These are phyloP conservation scores for Pantala flavescens DNA, from an alignment of 1,140 invertebrate species.

Conservation along the genomic window DNA sequence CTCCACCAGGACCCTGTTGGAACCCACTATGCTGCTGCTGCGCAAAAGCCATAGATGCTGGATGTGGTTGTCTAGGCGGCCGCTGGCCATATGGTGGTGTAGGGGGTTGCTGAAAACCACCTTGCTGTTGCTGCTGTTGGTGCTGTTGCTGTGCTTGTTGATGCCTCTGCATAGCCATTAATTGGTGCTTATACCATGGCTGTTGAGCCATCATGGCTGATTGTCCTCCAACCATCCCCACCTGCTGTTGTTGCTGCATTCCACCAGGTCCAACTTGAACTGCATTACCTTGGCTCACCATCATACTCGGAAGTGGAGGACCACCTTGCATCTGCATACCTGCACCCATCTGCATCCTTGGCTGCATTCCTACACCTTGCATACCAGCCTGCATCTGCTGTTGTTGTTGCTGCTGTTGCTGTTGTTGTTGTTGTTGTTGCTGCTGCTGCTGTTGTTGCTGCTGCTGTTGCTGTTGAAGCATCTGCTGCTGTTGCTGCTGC, in stretches of 20 bases:
- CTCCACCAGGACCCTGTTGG: background rate
- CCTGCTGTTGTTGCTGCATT: conserved; percentile 19
- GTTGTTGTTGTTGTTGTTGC: conserved; percentile 38
- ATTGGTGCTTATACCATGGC: conserved; percentile 45
- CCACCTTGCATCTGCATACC: conserved; percentile 14
- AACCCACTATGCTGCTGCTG: background rate
- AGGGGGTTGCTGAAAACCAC: conserved; percentile 32
- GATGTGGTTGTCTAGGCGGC: conserved; percentile 33
- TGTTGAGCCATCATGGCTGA: conserved; percentile 24
- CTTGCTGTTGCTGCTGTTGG: conserved; percentile 35
- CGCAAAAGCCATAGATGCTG: conserved; percentile 31
- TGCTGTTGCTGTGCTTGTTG: conserved; percentile 40
- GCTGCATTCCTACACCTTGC: conserved; percentile 16
- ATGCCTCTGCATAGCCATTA: conserved; percentile 40
- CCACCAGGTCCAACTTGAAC: conserved; percentile 6
- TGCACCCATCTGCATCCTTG: conserved; percentile 3
- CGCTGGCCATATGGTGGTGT: conserved; percentile 36
- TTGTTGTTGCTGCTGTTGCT: conserved; percentile 35
- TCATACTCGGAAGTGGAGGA: conserved; percentile 13
- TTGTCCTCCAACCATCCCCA: conserved; percentile 13
- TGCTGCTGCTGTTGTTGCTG: conserved; percentile 35
- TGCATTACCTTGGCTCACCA: conserved; percentile 18
- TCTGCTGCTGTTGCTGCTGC: conserved; percentile 35
- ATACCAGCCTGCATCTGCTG: conserved; percentile 28
- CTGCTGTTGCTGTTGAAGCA: conserved; percentile 36